Conservation (phyloP, 1,140 invertebrate genomes). For the Leptestheria dahalacensis region DNA sequence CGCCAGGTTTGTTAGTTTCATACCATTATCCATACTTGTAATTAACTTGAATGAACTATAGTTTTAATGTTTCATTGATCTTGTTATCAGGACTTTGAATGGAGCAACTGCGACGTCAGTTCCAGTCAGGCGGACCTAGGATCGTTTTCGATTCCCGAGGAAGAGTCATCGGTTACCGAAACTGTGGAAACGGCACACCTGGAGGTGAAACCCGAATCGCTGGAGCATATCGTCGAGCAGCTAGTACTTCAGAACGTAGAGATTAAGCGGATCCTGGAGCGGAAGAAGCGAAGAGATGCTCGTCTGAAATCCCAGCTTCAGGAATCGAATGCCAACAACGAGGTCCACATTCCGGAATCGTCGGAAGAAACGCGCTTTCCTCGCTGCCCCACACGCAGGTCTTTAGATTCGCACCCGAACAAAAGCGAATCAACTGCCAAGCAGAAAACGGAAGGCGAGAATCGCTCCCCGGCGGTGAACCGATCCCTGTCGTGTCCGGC, state of each 20-base stretch:
- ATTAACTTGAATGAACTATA: too few relatives aligned
- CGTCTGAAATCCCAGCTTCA: background rate
- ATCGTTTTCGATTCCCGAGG: background rate
- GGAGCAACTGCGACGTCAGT: background rate
- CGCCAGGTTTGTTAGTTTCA: background rate
- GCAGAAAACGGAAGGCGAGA: background rate
- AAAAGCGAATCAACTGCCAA: background rate
- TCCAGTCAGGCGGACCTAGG: background rate
- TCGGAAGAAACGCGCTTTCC: background rate
- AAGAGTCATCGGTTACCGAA: background rate
- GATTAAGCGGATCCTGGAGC: conserved; percentile 50
- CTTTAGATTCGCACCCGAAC: background rate
- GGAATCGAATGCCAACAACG: background rate
- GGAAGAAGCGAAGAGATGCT: conserved; percentile 29
- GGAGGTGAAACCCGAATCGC: conserved; percentile 9
- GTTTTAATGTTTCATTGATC: too few relatives aligned
- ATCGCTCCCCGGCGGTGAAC: background rate
- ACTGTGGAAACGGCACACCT: background rate
- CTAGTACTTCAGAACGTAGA: conserved; percentile 67
- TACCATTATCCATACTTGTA: background rate
- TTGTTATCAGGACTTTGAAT: too few relatives aligned
- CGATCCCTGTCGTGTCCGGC: conserved; percentile 13
- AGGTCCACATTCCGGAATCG: background rate
- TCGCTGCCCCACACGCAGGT: background rate
- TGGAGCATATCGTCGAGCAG: conserved; percentile 66